A percentile compares a stretch with the other conserved stretches of the same genome.
These are phyloP conservation scores for Drosophila simulans DNA, from an alignment of 1,140 invertebrate genomes.

Conservation along the genomic window DNA sequence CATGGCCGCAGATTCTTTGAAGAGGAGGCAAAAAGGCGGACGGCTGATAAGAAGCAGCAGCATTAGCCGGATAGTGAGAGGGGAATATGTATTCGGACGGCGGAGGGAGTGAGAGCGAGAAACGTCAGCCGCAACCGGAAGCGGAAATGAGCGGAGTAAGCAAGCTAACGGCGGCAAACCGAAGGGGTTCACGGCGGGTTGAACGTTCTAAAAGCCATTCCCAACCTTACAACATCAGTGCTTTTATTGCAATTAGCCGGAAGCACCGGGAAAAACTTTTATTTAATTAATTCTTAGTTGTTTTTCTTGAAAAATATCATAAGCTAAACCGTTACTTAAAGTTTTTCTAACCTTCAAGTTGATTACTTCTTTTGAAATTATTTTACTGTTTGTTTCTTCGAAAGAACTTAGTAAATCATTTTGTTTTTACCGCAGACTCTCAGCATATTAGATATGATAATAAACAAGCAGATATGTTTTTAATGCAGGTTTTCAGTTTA, in stretches of 20 bases:
- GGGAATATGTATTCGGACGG: not conserved
- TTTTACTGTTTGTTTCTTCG: too few species aligned
- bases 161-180: conserved; percentile 21
- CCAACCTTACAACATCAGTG: conserved; percentile 15
- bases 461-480: too few species aligned
- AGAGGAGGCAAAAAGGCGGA: not conserved
- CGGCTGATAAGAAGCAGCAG: conserved; percentile 39
- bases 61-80: conserved; percentile 22
- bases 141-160: conserved; percentile 66
- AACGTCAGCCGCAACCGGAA: conserved; percentile 53
- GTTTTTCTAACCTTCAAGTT: not conserved
- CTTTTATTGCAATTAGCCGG: conserved; percentile 67
- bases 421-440: too few species aligned
- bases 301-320: not conserved
- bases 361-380: too few species aligned
- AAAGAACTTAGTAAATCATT: too few species aligned
- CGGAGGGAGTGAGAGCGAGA: not conserved
- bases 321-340: not conserved
- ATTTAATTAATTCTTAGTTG: too few species aligned
- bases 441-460: too few species aligned
- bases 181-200: conserved; percentile 44
- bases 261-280: not conserved
- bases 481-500: too few species aligned
- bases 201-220: conserved; percentile 29
- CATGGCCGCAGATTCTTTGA: conserved; percentile 35